A percentile compares a stretch with the other conserved stretches of the same genome.
Conservation (phyloP, 2,888 invertebrate genomes). For the Chorisops tibialis region DNA sequence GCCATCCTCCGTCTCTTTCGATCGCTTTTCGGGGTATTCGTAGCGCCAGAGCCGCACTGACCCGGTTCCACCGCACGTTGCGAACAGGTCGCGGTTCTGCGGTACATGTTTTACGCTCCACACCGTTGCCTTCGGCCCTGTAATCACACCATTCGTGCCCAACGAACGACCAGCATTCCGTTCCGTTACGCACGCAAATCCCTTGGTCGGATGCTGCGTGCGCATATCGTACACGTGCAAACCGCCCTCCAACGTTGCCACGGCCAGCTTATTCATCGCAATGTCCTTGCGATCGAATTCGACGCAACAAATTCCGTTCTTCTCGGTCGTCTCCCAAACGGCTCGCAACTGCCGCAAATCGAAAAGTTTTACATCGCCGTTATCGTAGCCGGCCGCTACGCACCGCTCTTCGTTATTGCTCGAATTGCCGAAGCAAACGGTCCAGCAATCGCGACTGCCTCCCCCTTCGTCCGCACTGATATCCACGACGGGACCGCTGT, state of each 20-base stretch:
- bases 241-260: conserved; percentile 87
- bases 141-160: conserved; percentile 50
- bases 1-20: conserved; percentile 68
- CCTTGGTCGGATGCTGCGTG: conserved; percentile 82
- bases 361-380: conserved; percentile 93
- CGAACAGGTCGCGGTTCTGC: conserved; percentile 89
- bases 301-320: conserved; percentile 83
- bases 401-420: conserved; percentile 81
- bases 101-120: conserved; percentile 88
- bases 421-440: conserved; percentile 88
- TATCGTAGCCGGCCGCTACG: conserved; percentile 91
- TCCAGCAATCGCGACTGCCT: conserved; percentile 85
- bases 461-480: conserved; percentile 54
- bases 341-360: conserved; percentile 80
- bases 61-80: conserved; percentile 87
- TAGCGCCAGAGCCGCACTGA: conserved; percentile 95
- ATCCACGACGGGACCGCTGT: conserved; percentile 80
- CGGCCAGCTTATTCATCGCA: conserved; percentile 90
- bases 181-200: conserved; percentile 67
- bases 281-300: conserved; percentile 94
- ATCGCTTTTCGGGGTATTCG: conserved; percentile 78
- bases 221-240: conserved; percentile 85
- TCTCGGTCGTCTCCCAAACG: conserved; percentile 87
- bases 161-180: conserved; percentile 50
- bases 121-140: conserved; percentile 76